Base-by-base conservation (phyloP, 2,888 invertebrate genomes). In the Tuta absoluta region DNA sequence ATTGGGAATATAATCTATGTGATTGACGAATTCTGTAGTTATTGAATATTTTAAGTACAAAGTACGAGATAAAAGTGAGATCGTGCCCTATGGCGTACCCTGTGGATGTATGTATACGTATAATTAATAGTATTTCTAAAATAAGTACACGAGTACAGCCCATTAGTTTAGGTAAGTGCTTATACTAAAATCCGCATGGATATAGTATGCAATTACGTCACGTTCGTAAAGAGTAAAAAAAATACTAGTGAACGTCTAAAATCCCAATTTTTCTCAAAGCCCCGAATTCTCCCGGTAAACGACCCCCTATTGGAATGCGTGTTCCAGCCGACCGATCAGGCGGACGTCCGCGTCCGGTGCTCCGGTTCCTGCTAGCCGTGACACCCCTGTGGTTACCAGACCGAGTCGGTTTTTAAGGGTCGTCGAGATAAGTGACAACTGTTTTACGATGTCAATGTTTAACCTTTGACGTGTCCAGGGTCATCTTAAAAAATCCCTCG, bases 301-400 rank as follows among this genome's bases (percentile, higher is more conserved):
- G 38, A 33, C 56, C 23, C 23, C 23, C 53, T 66, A 69, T 71
- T 65, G 71, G 69, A 67, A 71, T 69, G 67, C 69, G 67, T 67
- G 72, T 70, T 68, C 69, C 68, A 63, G 53, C 23, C 63, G 64
- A 64, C 51, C 41, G 62, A 60, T 2, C 69, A 69, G 71, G 69
- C 74, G 77, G 75, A 76, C 66, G 68, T 75, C 73, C 74, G 73
- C 74, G 68, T 71, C 69, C 68, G 69, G 70, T 62, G 74, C 72
- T 71, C 69, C 68, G 68, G 70, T 62, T 76, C 72, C 63, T 58
- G 53, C 51, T 53, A 23, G 61, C 23, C 53, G 69, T 65, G 61
- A 63, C 71, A 71, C 68, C 71, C 72, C 72, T 73, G 56, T 24
- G 45, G 45, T 60, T 45, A 41, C 38, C 41, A 14, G 59, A 60